Evolutionary conservation across 2,797 vertebrate genomes (phyloP), one percentile per base, ranked within the genome.

Genomic region (Gobio occitaniae): DNA sequence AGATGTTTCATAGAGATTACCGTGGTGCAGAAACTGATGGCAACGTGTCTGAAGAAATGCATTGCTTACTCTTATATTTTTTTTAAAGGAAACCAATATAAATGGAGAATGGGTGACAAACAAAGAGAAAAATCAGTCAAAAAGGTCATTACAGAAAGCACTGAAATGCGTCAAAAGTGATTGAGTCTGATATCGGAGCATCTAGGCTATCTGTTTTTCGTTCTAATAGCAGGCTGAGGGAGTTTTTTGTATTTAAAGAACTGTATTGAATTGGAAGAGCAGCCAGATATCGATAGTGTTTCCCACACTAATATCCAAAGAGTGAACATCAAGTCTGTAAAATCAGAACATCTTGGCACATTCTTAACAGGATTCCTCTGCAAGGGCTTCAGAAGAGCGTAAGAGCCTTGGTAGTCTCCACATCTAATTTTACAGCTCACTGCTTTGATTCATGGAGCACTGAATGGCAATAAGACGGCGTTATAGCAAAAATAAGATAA

Each of bases 341-440:
- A 56, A 68, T 32, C 25, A 54, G 25, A 69, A 82, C 41, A 29
- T 48, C 29, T n/a, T 19, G 54, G 21, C 19, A 85, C 41, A 44
- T 63, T 59, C 47, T 19, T 76, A 66, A 69, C 1, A 50, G 54
- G 29, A 85, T n/a, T 21, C 32, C 44, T 66, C 70, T 15, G 8
- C 52, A 21, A 70, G 36, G 70, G 61, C 70, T 50, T 80, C 59
- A 21, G 5, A 90, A 59, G 86, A 86, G 90, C 86, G 63, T 83
- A 88, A 86, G 63, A 68, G 84, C 66, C 41, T 75, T 59, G 74
- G 80, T 84, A 70, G 84, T 76, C 66, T 83, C 71, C 15, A 25
- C 47, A 87, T 86, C 84, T 88, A 13, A 90, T 89, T 91, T 92
- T 90, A 86, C 80, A 61, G 66, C 12, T 83, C 71, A 75, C 48